These are phyloP conservation scores for Athripsodes cinereus DNA, from an alignment of 2,888 invertebrate species.

Conservation along the genomic window DNA sequence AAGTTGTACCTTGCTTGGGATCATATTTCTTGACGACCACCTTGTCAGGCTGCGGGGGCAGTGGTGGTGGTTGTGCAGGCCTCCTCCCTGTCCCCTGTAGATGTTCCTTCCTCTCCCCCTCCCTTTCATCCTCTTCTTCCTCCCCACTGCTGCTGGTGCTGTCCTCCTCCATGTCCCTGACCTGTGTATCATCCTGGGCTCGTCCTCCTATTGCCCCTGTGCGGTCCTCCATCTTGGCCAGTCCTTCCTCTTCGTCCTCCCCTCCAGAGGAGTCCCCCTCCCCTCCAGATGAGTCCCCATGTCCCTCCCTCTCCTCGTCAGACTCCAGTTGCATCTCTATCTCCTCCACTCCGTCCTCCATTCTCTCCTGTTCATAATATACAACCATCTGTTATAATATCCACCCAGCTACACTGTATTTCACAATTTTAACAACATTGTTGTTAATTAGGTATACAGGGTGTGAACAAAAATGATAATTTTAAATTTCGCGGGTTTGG, in stretches of 20 bases:
- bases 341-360: constrained; percentile 70
- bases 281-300: constrained; percentile 33
- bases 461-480: too few species aligned
- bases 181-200: constrained; percentile 43
- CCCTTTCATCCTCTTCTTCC: constrained; percentile 37
- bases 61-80: constrained; percentile 54
- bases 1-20: constrained; percentile 66
- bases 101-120: constrained; percentile 53
- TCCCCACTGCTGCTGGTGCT: constrained; percentile 37
- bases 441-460: too few species aligned
- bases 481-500: too few species aligned
- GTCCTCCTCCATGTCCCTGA: constrained; percentile 91
- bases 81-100: constrained; percentile 21
- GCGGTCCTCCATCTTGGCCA: constrained; percentile 64
- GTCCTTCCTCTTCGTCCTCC: constrained; percentile 44
- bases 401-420: too few species aligned
- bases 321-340: constrained; percentile 90
- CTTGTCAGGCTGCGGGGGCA: constrained; percentile 86
- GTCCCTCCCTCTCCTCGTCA: constrained; percentile 59
- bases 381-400: too few species aligned
- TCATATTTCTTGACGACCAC: constrained; percentile 97
- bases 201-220: constrained; percentile 30
- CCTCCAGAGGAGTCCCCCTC: constrained; percentile 39
- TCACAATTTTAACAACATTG: too few species aligned
- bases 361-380: constrained; percentile 52